These are phyloP conservation scores for Lates japonicus DNA, from an alignment of 2,797 vertebrate genomes.

Conservation along the genomic window DNA sequence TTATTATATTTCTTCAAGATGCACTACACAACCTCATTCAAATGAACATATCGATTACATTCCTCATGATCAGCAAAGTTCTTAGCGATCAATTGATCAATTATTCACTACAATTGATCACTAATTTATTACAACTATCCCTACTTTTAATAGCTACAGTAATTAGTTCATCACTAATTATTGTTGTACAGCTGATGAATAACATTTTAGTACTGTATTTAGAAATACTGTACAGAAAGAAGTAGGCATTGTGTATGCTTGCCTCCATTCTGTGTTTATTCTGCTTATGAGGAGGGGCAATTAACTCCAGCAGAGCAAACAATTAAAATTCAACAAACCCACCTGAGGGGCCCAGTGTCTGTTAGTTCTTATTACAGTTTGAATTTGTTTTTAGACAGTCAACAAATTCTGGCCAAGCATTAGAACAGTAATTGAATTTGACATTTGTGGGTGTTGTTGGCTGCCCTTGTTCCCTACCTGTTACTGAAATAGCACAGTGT, in stretches of 20 bases:
- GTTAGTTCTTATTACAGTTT: not conserved
- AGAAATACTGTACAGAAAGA: too few relatives aligned
- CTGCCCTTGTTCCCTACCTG: not conserved
- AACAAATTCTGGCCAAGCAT: not conserved
- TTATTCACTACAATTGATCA: too few relatives aligned
- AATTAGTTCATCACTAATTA: not conserved
- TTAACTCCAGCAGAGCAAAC: not conserved
- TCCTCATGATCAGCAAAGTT: too few relatives aligned
- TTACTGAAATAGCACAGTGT: not conserved
- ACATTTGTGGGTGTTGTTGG: not conserved
- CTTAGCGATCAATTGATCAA: too few relatives aligned
- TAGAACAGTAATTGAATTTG: not conserved
- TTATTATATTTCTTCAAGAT: too few relatives aligned
- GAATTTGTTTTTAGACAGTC: conserved; percentile 1
- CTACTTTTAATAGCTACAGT: not conserved
- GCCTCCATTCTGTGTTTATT: not conserved
- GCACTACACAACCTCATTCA: too few relatives aligned
- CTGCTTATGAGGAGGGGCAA: not conserved
- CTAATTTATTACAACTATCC: too few relatives aligned
- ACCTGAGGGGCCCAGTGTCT: not conserved
- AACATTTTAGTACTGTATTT: not conserved
- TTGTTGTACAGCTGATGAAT: not conserved
- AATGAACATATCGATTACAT: too few relatives aligned
- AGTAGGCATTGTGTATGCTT: not conserved
- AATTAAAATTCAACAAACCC: not conserved